These are phyloP conservation scores for Mastigias papua DNA, from an alignment of 30 jellyfish, hydroid and myxozoan genomes.

Conservation along the genomic window DNA sequence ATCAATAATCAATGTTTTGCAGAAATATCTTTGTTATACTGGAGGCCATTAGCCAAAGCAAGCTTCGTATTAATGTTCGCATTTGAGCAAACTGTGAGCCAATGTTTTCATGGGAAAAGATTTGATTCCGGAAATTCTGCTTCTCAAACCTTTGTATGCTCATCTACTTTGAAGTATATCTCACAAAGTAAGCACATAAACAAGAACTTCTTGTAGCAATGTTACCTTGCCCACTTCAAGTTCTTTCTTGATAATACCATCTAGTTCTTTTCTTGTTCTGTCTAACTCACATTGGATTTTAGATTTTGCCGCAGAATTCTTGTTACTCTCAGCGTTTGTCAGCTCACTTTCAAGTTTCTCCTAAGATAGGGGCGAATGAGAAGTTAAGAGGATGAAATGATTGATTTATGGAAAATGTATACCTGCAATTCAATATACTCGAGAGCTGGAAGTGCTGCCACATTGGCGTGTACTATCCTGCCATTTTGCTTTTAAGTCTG, in stretches of 20 bases:
- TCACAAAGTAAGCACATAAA: background rate
- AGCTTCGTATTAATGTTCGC: too few relatives aligned
- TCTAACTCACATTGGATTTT: slow-evolving; percentile 63
- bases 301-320: slow-evolving; percentile 61
- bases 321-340: slow-evolving; percentile 55
- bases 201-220: background rate
- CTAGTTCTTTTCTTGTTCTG: slow-evolving; percentile 36
- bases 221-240: slow-evolving; percentile 48
- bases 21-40: too few relatives aligned
- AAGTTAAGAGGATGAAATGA: background rate
- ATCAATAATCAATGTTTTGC: too few relatives aligned
- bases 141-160: too few relatives aligned
- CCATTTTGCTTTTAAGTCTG: too few relatives aligned
- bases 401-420: background rate
- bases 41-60: too few relatives aligned
- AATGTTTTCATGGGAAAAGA: too few relatives aligned
- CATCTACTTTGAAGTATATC: background rate
- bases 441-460: too few relatives aligned
- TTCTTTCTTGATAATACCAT: slow-evolving; percentile 29
- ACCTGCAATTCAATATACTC: too few relatives aligned
- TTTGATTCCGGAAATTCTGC: too few relatives aligned
- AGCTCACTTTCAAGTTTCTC: slow-evolving; percentile 61
- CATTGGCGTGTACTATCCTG: background rate
- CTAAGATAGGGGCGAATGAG: background rate
- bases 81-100: too few relatives aligned